Evolutionary conservation across 2,888 invertebrate genomes (phyloP).

Genomic region (Ypsolopha scabrella): DNA sequence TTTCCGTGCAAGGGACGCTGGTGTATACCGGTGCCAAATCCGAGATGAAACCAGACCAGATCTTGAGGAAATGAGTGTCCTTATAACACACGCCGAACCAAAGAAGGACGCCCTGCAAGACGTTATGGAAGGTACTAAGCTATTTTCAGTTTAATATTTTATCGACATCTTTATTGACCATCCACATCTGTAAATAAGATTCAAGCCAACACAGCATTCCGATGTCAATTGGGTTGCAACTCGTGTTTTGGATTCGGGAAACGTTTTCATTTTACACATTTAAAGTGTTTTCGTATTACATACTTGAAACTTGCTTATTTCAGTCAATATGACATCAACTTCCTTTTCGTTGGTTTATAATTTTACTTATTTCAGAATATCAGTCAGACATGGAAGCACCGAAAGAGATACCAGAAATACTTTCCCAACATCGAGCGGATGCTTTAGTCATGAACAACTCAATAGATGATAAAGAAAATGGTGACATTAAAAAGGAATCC

Average conservation of each 20-base stretch:
- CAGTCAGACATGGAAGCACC: slow-evolving; percentile 50
- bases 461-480: slow-evolving; percentile 26
- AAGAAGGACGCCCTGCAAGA: slow-evolving; percentile 15
- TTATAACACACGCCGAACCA: slow-evolving; percentile 25
- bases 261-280: too few relatives aligned
- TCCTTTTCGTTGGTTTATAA: background rate
- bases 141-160: slow-evolving; percentile 42
- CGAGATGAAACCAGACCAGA: slow-evolving; percentile 25
- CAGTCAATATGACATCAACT: background rate
- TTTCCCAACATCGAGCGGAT: slow-evolving; percentile 31
- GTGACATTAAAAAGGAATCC: slow-evolving; percentile 16
- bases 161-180: slow-evolving; percentile 39
- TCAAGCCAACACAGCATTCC: background rate
- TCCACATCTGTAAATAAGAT: slow-evolving; percentile 42
- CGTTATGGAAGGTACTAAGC: slow-evolving; percentile 35
- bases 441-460: slow-evolving; percentile 38
- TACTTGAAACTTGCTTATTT: too few relatives aligned
- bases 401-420: slow-evolving; percentile 36
- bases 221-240: too few relatives aligned
- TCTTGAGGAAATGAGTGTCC: slow-evolving; percentile 33
- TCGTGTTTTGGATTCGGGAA: too few relatives aligned
- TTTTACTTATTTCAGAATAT: slow-evolving; percentile 31
- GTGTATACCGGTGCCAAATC: slow-evolving; percentile 51
- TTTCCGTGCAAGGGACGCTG: slow-evolving; percentile 56
- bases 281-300: too few relatives aligned